Percentiles rank a stretch among this genome's conserved stretches.
Conservation (phyloP, 2,888 invertebrate species). For the Epicampocera succincta region DNA sequence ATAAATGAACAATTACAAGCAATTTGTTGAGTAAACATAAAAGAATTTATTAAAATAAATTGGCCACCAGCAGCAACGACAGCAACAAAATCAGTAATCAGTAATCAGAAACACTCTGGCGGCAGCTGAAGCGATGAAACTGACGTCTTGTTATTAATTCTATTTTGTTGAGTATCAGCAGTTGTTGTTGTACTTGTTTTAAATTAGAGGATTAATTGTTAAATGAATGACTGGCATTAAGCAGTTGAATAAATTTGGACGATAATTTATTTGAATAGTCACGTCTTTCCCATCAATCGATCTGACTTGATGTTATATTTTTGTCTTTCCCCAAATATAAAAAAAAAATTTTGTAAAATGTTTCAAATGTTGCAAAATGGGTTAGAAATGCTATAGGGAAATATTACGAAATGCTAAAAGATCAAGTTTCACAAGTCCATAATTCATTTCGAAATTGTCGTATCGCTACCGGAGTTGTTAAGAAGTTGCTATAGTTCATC, state of each 20-base stretch:
- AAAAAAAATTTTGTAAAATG: no score
- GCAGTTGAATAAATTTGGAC: slow-evolving; percentile 52
- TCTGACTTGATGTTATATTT: no score
- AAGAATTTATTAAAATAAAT: slow-evolving; percentile 60
- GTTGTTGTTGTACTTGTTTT: slow-evolving; percentile 23
- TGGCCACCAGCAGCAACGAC: slow-evolving; percentile 39
- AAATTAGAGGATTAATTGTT: slow-evolving; percentile 62
- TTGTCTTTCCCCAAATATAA: no score
- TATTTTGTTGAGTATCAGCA: neutral
- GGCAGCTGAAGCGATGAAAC: slow-evolving; percentile 23
- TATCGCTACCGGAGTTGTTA: no score
- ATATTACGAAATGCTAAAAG: no score
- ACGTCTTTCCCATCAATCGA: neutral
- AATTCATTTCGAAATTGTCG: no score
- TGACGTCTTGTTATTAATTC: slow-evolving; percentile 7
- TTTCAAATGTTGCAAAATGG: no score
- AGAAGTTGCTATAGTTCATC: no score
- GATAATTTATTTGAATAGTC: slow-evolving; percentile 17
- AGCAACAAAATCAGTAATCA: no score
- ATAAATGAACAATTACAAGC: slow-evolving; percentile 63
- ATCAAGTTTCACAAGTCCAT: no score
- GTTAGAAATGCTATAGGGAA: no score
- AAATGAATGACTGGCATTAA: slow-evolving; percentile 65
- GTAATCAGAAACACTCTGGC: slow-evolving; percentile 10
- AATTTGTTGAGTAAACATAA: slow-evolving; percentile 56